Base-by-base conservation (phyloP, 1,140 invertebrate genomes). In the Vanessa atalanta region DNA sequence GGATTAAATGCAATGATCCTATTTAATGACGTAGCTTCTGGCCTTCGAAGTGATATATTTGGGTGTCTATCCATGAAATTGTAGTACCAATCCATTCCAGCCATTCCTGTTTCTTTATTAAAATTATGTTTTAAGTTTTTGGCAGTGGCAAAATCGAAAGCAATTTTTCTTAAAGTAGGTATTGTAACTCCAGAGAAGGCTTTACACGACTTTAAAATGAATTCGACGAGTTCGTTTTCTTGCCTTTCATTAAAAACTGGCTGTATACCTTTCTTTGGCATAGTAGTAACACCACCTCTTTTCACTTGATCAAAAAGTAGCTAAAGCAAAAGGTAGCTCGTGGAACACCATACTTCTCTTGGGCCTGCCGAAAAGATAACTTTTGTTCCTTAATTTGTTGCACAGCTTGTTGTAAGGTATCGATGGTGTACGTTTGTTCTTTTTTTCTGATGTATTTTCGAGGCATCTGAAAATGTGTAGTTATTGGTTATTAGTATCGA, bases 361-460 rank as follows among this genome's bases (percentile, higher is more conserved):
- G 66, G 14, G 60, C 71, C 68, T 75, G 70, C 16, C 70, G 69
- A 75, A 80, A 80, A 65, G 69, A 15, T 65, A 50, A 53, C 26
- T 77, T 77, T 47, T 75, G 43, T 6, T 73, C 69, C 48, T 76
- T 75, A 47, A 79, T 73, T 71, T 72, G 48, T 70, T 67, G 65
- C 51, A 73, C 70, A 66, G 70, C 74, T 72, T 47, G 70, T 73
- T 78, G 64, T 73, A 75, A 72, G 47, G 61, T 23, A 51, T 80
- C 73, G 23, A 77, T 70, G 50, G 65, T 78, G 71, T 73, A 77
- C 47, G 67, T 20, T 73, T 15, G 16, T 70, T 64, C 69, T 31
- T 53, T 71, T 20, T 71, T 65, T 53, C 66, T 72, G 55, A 68
- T 72, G 51, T 79, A 79, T 70, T 76, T 75, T 57, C 71, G 74